Evolutionary conservation across 2,113 vertebrate species (phyloP).

Genomic region (Oncorhynchus masou): DNA sequence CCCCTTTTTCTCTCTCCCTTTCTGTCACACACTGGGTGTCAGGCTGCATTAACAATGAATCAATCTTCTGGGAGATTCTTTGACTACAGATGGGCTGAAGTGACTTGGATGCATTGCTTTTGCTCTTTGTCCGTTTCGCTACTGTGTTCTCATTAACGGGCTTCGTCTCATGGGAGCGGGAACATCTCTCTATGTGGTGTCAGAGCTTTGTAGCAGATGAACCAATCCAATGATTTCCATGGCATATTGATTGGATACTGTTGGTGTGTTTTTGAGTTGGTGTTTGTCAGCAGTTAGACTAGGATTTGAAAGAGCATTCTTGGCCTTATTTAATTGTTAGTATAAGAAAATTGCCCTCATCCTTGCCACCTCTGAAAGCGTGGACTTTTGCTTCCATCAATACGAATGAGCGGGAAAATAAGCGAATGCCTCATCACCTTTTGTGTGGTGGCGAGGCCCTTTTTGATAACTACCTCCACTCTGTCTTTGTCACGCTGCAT

Average conservation of each 20-base stretch:
- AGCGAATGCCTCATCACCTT: slow-evolving; percentile 23
- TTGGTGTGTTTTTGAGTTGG: background rate
- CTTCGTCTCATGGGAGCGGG: slow-evolving; percentile 65
- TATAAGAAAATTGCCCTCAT: too few relatives aligned
- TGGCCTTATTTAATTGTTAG: background rate
- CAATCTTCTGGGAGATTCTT: slow-evolving; percentile 79
- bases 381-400: too few relatives aligned
- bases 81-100: slow-evolving; percentile 78
- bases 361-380: too few relatives aligned
- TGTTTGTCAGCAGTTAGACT: background rate
- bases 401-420: too few relatives aligned
- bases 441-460: background rate
- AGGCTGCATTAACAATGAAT: slow-evolving; percentile 81
- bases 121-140: slow-evolving; percentile 68
- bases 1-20: slow-evolving; percentile 70
- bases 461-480: slow-evolving; percentile 47
- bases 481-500: slow-evolving; percentile 51
- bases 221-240: slow-evolving; percentile 23
- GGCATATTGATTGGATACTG: background rate
- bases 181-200: slow-evolving; percentile 36
- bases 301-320: background rate
- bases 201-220: slow-evolving; percentile 36
- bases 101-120: slow-evolving; percentile 68
- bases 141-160: slow-evolving; percentile 74
- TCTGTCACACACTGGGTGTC: slow-evolving; percentile 72